Conservation (phyloP, 2,888 invertebrate species). For the Catonia carolina region DNA sequence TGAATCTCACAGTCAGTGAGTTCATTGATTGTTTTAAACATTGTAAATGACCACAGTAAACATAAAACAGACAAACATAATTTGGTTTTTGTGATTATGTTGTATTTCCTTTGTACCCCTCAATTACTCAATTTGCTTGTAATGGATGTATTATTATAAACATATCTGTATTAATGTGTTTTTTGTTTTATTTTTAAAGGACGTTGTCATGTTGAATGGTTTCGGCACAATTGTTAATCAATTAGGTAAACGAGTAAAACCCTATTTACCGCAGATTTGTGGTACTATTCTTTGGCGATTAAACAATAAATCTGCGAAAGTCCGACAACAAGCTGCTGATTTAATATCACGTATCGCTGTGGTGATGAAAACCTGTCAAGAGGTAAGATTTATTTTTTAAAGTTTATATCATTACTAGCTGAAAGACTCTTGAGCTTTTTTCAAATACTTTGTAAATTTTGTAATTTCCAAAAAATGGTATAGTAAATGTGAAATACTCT, state of each 20-base stretch:
- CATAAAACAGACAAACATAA: too few species aligned
- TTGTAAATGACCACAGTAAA: too few species aligned
- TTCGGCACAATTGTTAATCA: slow-evolving; percentile 99
- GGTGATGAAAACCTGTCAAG: slow-evolving; percentile 99
- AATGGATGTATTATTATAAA: too few species aligned
- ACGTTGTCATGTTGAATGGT: slow-evolving; percentile 98
- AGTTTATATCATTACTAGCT: slow-evolving; percentile 16
- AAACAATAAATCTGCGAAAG: slow-evolving; percentile 99
- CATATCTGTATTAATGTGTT: too few species aligned
- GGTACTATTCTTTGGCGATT: slow-evolving; percentile 99
- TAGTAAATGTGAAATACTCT: not conserved
- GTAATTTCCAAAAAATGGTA: not conserved
- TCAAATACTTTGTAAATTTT: too few species aligned
- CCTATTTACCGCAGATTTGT: slow-evolving; percentile 98
- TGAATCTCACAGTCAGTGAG: too few species aligned
- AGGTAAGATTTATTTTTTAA: slow-evolving; percentile 48
- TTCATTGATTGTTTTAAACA: too few species aligned
- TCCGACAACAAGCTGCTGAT: slow-evolving; percentile 98
- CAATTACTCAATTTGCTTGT: too few species aligned
- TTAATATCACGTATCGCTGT: slow-evolving; percentile 96
- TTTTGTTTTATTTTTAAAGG: slow-evolving; percentile 48
- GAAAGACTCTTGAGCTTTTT: not conserved
- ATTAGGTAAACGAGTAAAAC: slow-evolving; percentile 93
- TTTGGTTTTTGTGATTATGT: too few species aligned
- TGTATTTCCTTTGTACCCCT: too few species aligned